Base-by-base conservation (phyloP, 2,888 invertebrate species). In the Aporophyla nigra region DNA sequence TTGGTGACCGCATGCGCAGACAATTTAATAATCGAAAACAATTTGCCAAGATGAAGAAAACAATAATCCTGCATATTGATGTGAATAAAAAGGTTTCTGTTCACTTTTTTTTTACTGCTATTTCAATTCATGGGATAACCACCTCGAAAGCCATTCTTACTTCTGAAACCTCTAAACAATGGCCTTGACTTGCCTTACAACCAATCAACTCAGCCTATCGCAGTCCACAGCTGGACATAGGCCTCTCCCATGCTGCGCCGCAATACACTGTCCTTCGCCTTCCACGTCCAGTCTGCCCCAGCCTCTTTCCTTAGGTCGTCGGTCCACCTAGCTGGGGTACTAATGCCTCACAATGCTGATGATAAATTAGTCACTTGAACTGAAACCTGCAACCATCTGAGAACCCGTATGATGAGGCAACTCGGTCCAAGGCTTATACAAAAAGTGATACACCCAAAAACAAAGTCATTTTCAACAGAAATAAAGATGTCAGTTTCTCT, bases 1-100 rank as follows among this genome's bases (percentile, higher is more conserved):
- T 53, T 40, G 10, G 40, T 80, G 80, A 69, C 43, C 63, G 49
- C 80, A 83, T 58, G 10, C 51, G 62, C 56, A 27, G 24, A 65
- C 19, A 56, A 51, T 81, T 72, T 51, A 33, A 19, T 68, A 68
- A 59, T 63, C 58, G 21, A 59, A 46, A 79, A n/a, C 46, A 56
- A 62, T 71, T 71, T 46, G 12, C 21, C 14, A 61, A 59, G n/a
- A 66, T 19, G 5, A 68, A 56, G 70, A 51, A 46, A 59, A 33
- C 21, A 61, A 66, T 61, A n/a, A 58, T 46, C 16, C 24, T 33
- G 16, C 12, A 53, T 74, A 53, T 33, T 33, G 10, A 27, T 49
- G 54, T 46, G 19, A 12, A 46, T 33, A 1, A 33, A 49, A 72
- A 33, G 1, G n/a, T 27, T 56, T 43, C 3, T 33, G n/a, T 61